Conservation (phyloP, 2,797 vertebrate genomes). For the Rhinoraja longicauda region DNA sequence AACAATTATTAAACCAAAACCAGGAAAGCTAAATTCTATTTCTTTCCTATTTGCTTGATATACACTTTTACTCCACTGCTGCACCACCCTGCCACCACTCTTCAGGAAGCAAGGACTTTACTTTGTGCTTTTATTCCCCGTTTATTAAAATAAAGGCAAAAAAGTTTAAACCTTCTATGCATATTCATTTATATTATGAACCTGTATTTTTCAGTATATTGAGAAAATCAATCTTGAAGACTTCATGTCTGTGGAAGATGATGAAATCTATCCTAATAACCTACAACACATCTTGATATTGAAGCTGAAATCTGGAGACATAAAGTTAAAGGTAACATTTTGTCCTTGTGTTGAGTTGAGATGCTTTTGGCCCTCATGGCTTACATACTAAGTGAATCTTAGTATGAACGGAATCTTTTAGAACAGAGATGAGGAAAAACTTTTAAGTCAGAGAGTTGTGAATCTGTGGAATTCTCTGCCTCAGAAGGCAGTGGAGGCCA, state of each 20-base stretch:
- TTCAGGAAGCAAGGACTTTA: not conserved
- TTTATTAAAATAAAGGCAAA: not conserved
- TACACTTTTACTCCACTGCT: too few species aligned
- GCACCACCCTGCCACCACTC: not conserved
- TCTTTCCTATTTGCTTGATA: too few species aligned
- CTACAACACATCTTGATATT: constrained; percentile 54
- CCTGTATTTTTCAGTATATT: constrained; percentile 56
- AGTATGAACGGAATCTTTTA: too few species aligned
- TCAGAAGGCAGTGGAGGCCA: too few species aligned
- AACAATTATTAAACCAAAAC: too few species aligned
- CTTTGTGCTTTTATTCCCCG: not conserved
- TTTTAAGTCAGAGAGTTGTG: too few species aligned
- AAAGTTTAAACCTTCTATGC: not conserved
- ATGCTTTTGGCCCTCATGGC: not conserved
- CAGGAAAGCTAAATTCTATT: too few species aligned
- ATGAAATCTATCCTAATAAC: constrained; percentile 49
- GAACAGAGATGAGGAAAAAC: too few species aligned
- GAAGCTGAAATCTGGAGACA: constrained; percentile 48
- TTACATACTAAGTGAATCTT: not conserved
- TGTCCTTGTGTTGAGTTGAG: not conserved
- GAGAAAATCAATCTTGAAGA: constrained; percentile 65
- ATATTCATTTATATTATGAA: not conserved
- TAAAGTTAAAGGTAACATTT: constrained; percentile 64
- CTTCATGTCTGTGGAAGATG: constrained; percentile 58
- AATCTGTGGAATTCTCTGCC: too few species aligned